phyloP scores from a whole-genome alignment of 2,888 invertebrate species.

The Dascillus cervinus region DNA sequence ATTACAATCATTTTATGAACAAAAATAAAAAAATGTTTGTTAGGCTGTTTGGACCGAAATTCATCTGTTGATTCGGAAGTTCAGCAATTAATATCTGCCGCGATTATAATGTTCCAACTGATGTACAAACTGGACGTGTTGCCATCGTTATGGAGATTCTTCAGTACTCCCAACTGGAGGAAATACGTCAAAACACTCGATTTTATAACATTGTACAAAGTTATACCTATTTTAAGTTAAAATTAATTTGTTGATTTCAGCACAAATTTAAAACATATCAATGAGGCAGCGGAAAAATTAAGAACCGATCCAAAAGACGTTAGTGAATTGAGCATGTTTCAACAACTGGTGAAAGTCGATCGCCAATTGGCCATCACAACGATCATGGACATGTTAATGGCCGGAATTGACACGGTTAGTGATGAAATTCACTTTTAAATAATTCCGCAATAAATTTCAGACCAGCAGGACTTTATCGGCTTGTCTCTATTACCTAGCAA shows the following conservation, averaged over 20 bases:
- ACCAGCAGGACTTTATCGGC: conserved; percentile 42
- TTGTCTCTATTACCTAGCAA: conserved; percentile 42
- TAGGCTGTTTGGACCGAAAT: conserved; percentile 40
- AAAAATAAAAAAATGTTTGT: conserved; percentile 8
- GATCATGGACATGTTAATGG: conserved; percentile 62
- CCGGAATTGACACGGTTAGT: conserved; percentile 65
- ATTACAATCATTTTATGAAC: not conserved
- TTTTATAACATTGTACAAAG: conserved; percentile 36
- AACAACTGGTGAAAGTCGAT: conserved; percentile 54
- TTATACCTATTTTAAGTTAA: not conserved
- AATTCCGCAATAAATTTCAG: conserved; percentile 23
- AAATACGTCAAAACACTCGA: conserved; percentile 35
- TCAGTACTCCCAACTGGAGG: conserved; percentile 32
- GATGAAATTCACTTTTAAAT: not conserved
- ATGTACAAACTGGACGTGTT: conserved; percentile 32
- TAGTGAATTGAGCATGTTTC: conserved; percentile 54
- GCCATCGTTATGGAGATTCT: conserved; percentile 33
- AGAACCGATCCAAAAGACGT: conserved; percentile 27
- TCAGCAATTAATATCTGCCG: conserved; percentile 39
- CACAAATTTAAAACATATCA: conserved; percentile 27
- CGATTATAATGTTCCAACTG: conserved; percentile 26
- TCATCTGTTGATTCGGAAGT: conserved; percentile 33
- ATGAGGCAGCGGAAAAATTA: conserved; percentile 25
- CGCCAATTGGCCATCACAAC: conserved; percentile 56
- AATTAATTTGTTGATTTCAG: conserved; percentile 16